Base-by-base conservation (phyloP, 2,113 vertebrate species). In the Amphiprion percula region DNA sequence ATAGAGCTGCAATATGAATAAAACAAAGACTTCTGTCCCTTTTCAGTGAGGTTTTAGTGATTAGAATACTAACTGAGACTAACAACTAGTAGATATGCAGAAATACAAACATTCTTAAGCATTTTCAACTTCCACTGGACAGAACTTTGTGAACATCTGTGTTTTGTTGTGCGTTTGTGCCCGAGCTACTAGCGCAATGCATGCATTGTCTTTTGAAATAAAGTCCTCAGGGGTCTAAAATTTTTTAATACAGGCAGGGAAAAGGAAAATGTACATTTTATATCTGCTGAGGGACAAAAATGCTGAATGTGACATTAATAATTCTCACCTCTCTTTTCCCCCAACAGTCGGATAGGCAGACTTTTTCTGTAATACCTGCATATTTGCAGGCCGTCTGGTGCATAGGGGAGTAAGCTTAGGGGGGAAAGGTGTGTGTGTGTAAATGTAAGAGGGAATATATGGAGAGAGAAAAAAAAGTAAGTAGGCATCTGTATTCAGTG, bases 351-450 rank as follows among this genome's bases (percentile, higher is more conserved):
- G 68, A 81, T 74, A 58, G 58, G 61, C 72, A 78, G 77, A 85
- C 83, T 84, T 90, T 93, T 92, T 86, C 89, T 88, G 90, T 91
- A 91, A 90, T 92, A 89, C 90, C 90, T 93, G 93, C 91, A 93
- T 92, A 92, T 94, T 93, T 91, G 79, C 75, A 69, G 79, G 80
- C 78, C 61, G 82, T 80, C 75, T 82, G 65, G 83, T 72, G 83
- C 83, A 84, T 68, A 72, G 68, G 83, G 90, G 90, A 90, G 76
- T 21, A 85, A 85, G 90, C 91, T 90, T 75, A 72, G 83, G 90
- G 89, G 87, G 64, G 75, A 88, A 90, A 78, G 6, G 79, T 80
- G 74, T 74, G 80, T 50, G 49, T 24, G 39, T 50, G 55, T 82
- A 64, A 77, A 72, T 68, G 68, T 46, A 68, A 50, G 37, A 65